Percentiles rank a stretch among this genome's conserved stretches.
phyloP scores from a whole-genome alignment of 1,140 invertebrate genomes.

The Helicoverpa zea region DNA sequence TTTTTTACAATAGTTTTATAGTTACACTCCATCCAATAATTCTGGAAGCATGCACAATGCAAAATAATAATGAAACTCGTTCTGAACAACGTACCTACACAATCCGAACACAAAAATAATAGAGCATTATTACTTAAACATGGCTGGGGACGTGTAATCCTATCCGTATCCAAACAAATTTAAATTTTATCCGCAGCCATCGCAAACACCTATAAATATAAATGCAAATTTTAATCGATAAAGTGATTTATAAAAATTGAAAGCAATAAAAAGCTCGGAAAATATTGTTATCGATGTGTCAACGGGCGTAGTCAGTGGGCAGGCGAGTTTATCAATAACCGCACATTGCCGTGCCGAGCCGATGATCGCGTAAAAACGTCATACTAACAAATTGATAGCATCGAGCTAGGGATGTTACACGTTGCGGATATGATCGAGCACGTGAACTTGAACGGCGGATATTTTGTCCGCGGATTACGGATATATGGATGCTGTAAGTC shows the following conservation, averaged over 20 bases:
- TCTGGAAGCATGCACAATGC: not conserved
- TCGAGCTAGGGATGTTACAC: constrained; percentile 30
- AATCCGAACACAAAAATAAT: not conserved
- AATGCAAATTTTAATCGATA: constrained; percentile 45
- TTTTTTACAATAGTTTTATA: constrained; percentile 16
- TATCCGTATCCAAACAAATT: constrained; percentile 32
- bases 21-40: constrained; percentile 5
- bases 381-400: constrained; percentile 38
- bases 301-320: constrained; percentile 36
- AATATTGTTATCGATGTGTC: constrained; percentile 41
- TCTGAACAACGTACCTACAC: not conserved
- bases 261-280: constrained; percentile 27
- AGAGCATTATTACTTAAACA: constrained; percentile 11
- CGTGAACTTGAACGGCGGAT: constrained; percentile 33
- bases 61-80: not conserved
- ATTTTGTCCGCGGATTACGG: constrained; percentile 15
- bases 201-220: constrained; percentile 20
- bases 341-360: constrained; percentile 3
- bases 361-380: constrained; percentile 38
- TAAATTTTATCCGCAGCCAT: constrained; percentile 20
- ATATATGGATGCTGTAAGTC: constrained; percentile 21
- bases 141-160: constrained; percentile 31
- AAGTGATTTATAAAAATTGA: constrained; percentile 43
- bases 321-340: constrained; percentile 43
- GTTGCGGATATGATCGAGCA: constrained; percentile 15